Evolutionary conservation across 2,113 vertebrate genomes (phyloP), one percentile per base, ranked within the genome.

Genomic region (Gambusia holbrooki): DNA sequence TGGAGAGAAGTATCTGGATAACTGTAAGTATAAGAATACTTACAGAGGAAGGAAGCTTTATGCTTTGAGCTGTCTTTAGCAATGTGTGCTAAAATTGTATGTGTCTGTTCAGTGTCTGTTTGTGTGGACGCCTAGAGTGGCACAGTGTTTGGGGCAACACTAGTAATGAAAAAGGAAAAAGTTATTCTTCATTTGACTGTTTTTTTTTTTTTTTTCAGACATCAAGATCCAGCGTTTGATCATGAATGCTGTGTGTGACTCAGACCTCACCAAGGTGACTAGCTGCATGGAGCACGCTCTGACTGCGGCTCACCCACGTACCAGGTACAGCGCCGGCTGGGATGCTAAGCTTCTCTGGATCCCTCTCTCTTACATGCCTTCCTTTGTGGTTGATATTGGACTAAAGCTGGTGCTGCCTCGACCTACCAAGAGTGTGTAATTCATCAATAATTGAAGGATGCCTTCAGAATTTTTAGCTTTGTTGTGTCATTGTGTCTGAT

Each of bases 341-440:
- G 97, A 98, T 0, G 97, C 97, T 90, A 99, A 98, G 71, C 83
- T 99, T 15, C 62, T 96, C 69, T 99, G 97, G 97, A 94, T 99
- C 80, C 97, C 97, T 0, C 93, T 96, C 17, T 97, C 97, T 29
- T 98, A 98, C 87, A 94, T 97, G 90, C 97, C 97, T 5, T 90
- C 96, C 71, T 94, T 90, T 69, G 75, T 99, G 0, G 91, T 96
- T 7, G 97, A 98, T 71, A 62, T 94, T 5, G 90, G 83, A 4
- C 93, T 99, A 62, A 92, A 90, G 76, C 80, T 94, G 75, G 84
- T 98, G 83, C 87, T 98, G 87, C 97, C 97, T 64, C 94, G 93
- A 68, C 97, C 96, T 0, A 93, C 93, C 45, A 94, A 95, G 14
- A 90, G 93, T 0, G 85, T 84, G 28, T 96, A 93, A 87, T 58